Evolutionary conservation across 1,140 invertebrate species (phyloP).

Genomic region (Hormaphis cornu): DNA sequence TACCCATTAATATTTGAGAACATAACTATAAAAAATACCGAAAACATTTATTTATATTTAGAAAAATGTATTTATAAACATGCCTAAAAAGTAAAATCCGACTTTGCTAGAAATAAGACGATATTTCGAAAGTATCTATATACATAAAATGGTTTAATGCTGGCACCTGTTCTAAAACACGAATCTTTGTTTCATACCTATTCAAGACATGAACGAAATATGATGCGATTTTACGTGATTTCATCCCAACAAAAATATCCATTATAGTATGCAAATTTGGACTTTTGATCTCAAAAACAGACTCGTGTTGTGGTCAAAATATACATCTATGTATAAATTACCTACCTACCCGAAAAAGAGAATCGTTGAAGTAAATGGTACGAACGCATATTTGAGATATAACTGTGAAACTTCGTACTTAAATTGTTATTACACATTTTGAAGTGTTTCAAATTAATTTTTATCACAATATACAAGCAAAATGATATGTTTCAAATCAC

Average conservation of each 20-base stretch:
- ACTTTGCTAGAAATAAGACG: neutral
- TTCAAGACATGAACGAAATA: conserved; percentile 15
- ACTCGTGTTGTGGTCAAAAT: neutral
- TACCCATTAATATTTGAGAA: neutral
- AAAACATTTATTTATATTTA: neutral
- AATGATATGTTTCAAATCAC: too few species aligned
- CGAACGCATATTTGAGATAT: neutral
- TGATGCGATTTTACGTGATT: conserved; percentile 25
- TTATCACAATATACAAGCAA: too few species aligned
- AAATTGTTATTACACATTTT: too few species aligned
- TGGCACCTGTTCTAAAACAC: neutral
- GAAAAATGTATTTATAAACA: too few species aligned
- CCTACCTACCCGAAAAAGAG: too few species aligned
- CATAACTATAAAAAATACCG: conserved; percentile 3
- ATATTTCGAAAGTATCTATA: neutral
- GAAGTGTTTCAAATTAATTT: too few species aligned
- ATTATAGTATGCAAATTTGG: conserved; percentile 17
- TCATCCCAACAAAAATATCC: neutral
- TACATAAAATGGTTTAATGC: too few species aligned
- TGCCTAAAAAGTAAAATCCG: neutral
- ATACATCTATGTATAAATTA: conserved; percentile 2
- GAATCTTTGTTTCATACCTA: neutral
- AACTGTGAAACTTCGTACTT: too few species aligned
- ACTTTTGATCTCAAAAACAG: neutral
- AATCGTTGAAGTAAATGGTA: neutral